Conservation (phyloP, 2,113 vertebrate genomes). For the Datnioides undecimradiatus region DNA sequence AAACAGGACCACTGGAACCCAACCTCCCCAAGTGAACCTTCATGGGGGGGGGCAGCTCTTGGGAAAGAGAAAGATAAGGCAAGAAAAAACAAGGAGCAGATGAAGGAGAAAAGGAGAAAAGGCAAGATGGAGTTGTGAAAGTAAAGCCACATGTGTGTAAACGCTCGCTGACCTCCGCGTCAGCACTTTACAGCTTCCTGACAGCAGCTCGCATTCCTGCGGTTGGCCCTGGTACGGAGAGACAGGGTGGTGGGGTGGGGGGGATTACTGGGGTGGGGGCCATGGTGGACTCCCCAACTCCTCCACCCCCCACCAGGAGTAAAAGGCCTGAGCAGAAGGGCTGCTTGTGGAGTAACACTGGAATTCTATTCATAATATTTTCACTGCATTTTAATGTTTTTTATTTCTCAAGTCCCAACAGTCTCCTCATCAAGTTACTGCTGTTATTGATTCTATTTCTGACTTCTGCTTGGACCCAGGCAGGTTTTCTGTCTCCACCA, state of each 20-base stretch:
- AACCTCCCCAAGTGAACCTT: not conserved
- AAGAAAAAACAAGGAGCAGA: conserved; percentile 33
- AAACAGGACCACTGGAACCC: not conserved
- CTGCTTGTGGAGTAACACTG: conserved; percentile 48
- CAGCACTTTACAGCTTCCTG: conserved; percentile 83
- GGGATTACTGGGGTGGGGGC: not conserved
- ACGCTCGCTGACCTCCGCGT: conserved; percentile 77
- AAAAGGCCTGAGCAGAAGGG: conserved; percentile 56
- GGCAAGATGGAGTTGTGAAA: conserved; percentile 72
- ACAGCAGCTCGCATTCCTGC: conserved; percentile 80
- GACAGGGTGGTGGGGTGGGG: not conserved
- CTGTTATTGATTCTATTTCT: conserved; percentile 69
- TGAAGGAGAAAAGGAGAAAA: conserved; percentile 59
- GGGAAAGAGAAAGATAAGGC: conserved; percentile 31
- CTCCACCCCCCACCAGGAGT: conserved; percentile 60
- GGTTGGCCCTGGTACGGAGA: conserved; percentile 59
- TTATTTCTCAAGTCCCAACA: conserved; percentile 59
- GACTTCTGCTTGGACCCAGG: conserved; percentile 34
- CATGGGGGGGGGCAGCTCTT: not conserved
- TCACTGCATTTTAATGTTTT: conserved; percentile 61
- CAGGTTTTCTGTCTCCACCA: conserved; percentile 54
- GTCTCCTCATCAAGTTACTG: conserved; percentile 62
- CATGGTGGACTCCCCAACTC: conserved; percentile 26
- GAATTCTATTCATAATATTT: conserved; percentile 81
- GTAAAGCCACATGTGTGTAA: conserved; percentile 83